These are phyloP conservation scores for Edolisoma coerulescens DNA, from an alignment of 2,113 vertebrate species.

Conservation along the genomic window DNA sequence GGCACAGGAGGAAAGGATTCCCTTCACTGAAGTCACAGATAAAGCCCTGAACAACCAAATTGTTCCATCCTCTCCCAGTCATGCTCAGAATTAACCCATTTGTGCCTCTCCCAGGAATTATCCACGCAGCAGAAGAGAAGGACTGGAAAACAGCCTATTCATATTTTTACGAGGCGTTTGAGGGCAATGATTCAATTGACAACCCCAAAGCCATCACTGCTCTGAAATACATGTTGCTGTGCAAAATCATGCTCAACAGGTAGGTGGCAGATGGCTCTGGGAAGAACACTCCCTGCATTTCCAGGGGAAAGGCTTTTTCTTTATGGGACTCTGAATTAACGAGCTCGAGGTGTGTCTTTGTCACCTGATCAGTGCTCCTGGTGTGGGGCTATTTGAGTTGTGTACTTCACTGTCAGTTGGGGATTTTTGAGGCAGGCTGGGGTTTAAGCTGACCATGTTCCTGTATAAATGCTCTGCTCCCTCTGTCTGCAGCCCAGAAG, in stretches of 20 bases:
- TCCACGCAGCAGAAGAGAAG: slow-evolving; percentile 97
- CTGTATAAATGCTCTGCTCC: neutral
- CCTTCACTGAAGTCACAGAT: neutral
- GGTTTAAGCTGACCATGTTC: neutral
- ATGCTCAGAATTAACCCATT: neutral
- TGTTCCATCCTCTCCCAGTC: neutral
- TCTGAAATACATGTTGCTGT: slow-evolving; percentile 98
- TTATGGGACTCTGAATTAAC: neutral
- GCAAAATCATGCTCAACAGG: slow-evolving; percentile 98
- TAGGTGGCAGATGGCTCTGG: slow-evolving; percentile 66
- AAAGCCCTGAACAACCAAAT: neutral
- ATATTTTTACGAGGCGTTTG: slow-evolving; percentile 98
- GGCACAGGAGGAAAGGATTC: neutral
- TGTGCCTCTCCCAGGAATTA: slow-evolving; percentile 82
- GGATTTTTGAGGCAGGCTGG: neutral
- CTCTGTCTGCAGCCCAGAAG: slow-evolving; percentile 84
- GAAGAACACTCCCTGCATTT: neutral
- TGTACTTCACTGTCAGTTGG: neutral
- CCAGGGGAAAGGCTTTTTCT: neutral
- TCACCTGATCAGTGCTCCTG: neutral
- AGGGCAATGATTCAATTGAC: slow-evolving; percentile 97
- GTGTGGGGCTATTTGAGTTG: neutral
- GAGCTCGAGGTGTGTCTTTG: neutral
- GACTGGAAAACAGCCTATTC: slow-evolving; percentile 99
- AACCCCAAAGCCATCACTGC: slow-evolving; percentile 93